Base-by-base conservation (phyloP, 2,113 vertebrate species). In the Puntigrus tetrazona region DNA sequence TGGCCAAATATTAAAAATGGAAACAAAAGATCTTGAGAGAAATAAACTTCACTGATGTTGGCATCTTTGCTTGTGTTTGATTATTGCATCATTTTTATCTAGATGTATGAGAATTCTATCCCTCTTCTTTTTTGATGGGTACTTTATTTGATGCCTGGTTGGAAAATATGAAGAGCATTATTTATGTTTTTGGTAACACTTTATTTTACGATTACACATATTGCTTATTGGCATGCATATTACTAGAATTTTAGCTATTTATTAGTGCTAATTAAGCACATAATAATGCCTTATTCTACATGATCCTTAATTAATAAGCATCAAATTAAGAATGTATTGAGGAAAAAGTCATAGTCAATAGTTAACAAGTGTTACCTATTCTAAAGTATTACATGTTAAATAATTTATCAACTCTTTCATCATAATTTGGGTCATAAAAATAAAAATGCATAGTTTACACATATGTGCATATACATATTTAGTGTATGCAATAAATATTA, bases 21-120 rank as follows among this genome's bases (percentile, higher is more conserved):
- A 83, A 84, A 82, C 55, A 45, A 70, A 70, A 89, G 90, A 93
- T 89, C 89, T 93, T 90, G 92, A 91, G 91, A 92, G 88, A 90
- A 95, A 94, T 94, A 95, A 95, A 94, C 92, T 92, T 94, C 91
- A 94, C 93, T 90, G 91, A 94, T 94, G 92, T 94, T 94, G 91
- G 90, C 84, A 88, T 88, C 88, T 87, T 86, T 78, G 72, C 22
- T 31, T 85, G 72, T 79, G 61, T 36, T 70, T 34, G 50, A 34
- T 34, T 85, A 90, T 38, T 87, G 73, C 0, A 4, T 88, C 85
- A 81, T 82, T 78, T 50, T 61, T 13, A 36, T 76, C 16, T 4
- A 5, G 47, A 38, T 63, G 10, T 16, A 41, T 25, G 34, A 7
- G 5, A 65, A 38, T 18, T 70, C 1, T 22, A n/a, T 22, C 31